A percentile compares a stretch with the other conserved stretches of the same genome.
Conservation (phyloP, 2,888 invertebrate species). For the Drosophila parthenogenetica region DNA sequence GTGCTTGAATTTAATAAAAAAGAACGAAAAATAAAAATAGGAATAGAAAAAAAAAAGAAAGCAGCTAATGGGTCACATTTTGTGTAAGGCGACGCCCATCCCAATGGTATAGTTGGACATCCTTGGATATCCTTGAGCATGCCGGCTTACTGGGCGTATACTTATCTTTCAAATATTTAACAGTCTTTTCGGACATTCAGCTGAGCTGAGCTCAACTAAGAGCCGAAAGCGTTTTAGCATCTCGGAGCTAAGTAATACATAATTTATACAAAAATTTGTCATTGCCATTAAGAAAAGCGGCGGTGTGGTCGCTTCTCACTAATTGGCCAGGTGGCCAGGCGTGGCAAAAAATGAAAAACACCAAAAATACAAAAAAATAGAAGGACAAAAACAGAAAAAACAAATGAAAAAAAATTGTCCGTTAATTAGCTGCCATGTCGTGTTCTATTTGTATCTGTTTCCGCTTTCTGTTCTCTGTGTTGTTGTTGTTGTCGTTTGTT, state of each 20-base stretch:
- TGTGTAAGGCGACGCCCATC: constrained; percentile 30
- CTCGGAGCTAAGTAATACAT: constrained; percentile 62
- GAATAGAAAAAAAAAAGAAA: constrained; percentile 28
- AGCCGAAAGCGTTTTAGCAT: constrained; percentile 45
- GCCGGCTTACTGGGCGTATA: constrained; percentile 48
- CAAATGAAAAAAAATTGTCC: constrained; percentile 38
- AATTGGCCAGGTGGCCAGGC: constrained; percentile 71
- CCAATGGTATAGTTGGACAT: constrained; percentile 42
- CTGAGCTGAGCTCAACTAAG: constrained; percentile 37
- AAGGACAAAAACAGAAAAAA: neutral
- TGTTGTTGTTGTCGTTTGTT: constrained; percentile 13
- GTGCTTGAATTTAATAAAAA: constrained; percentile 70
- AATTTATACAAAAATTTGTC: constrained; percentile 79
- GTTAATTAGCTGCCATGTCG: constrained; percentile 78
- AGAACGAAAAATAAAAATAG: neutral
- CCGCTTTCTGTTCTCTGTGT: constrained; percentile 5
- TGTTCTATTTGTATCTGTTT: constrained; percentile 48
- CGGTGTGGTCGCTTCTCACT: constrained; percentile 50
- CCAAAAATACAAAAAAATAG: constrained; percentile 18
- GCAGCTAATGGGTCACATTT: constrained; percentile 72
- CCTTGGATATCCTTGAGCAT: constrained; percentile 6
- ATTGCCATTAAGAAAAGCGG: constrained; percentile 70
- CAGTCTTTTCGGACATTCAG: constrained; percentile 38
- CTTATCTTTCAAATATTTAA: constrained; percentile 77
- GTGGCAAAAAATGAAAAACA: neutral